Evolutionary conservation across 2,888 invertebrate genomes (phyloP).

Genomic region (Apoda limacodes): DNA sequence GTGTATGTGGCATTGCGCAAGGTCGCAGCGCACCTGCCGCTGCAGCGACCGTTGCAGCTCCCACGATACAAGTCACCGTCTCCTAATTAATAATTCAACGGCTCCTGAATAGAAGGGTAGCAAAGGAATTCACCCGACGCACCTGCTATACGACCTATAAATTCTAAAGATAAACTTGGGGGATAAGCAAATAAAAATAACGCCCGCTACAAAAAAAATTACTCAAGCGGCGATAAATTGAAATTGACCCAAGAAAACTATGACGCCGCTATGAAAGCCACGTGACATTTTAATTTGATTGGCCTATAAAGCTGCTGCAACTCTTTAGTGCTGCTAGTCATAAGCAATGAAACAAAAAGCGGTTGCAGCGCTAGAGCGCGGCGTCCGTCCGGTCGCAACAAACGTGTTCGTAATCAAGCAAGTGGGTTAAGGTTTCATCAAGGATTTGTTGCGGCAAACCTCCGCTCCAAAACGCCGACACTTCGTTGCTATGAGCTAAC

Average conservation of each 20-base stretch:
- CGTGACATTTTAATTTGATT: too few species aligned
- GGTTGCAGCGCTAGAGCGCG: constrained; percentile 44
- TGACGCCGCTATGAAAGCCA: too few species aligned
- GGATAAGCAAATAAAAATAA: background rate
- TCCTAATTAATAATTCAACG: constrained; percentile 38
- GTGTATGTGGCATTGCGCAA: constrained; percentile 57
- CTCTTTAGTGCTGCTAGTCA: too few species aligned
- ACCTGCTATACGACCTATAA: constrained; percentile 28
- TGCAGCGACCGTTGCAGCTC: constrained; percentile 53
- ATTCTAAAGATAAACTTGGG: constrained; percentile 5
- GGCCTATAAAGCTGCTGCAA: too few species aligned
- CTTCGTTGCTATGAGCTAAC: constrained; percentile 61
- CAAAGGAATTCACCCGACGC: constrained; percentile 31
- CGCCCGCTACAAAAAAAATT: constrained; percentile 1
- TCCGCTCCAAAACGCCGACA: constrained; percentile 64
- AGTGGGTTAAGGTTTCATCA: constrained; percentile 69
- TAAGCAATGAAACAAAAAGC: constrained; percentile 31
- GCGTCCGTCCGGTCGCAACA: constrained; percentile 34
- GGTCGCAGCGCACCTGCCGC: constrained; percentile 48
- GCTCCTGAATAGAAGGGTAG: constrained; percentile 33
- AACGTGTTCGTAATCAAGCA: constrained; percentile 63
- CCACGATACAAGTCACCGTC: constrained; percentile 31
- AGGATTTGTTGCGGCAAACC: constrained; percentile 70
- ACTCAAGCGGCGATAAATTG: constrained; percentile 11
- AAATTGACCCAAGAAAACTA: constrained; percentile 28